A percentile compares a stretch with the other conserved stretches of the same genome.
Evolutionary conservation across 2,888 invertebrate species (phyloP).

Genomic region (Polia nebulosa): DNA sequence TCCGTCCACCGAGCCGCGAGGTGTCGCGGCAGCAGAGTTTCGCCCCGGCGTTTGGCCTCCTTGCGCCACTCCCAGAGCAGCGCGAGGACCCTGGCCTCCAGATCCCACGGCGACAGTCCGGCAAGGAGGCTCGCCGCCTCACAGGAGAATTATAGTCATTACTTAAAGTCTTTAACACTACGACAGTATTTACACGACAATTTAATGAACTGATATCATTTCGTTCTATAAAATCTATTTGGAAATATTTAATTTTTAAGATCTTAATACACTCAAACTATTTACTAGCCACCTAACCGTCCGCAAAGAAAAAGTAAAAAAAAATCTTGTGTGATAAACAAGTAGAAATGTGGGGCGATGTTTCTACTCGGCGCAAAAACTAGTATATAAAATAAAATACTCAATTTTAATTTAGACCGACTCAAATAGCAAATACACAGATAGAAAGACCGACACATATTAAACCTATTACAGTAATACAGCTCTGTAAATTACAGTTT

Average conservation of each 20-base stretch:
- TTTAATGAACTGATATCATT: not conserved
- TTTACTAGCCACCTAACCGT: not conserved
- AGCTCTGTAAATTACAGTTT: slow-evolving; percentile 74
- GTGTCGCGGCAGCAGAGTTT: too few species aligned
- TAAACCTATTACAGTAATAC: slow-evolving; percentile 44
- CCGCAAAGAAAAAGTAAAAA: not conserved
- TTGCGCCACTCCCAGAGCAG: too few species aligned
- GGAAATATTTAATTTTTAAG: not conserved
- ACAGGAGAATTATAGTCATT: not conserved
- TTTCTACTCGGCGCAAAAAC: too few species aligned
- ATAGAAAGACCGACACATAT: slow-evolving; percentile 43
- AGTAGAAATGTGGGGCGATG: too few species aligned
- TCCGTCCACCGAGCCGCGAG: too few species aligned
- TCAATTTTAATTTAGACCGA: slow-evolving; percentile 8
- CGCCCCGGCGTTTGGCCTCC: too few species aligned
- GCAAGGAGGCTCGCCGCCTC: too few species aligned
- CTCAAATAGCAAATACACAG: slow-evolving; percentile 35
- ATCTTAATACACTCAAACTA: not conserved
- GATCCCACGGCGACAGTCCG: too few species aligned
- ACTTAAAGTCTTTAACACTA: not conserved
- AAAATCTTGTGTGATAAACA: too few species aligned
- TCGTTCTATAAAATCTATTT: not conserved
- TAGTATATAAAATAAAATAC: not conserved
- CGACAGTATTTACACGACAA: not conserved
- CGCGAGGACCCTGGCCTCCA: too few species aligned